Evolutionary conservation across 2,888 invertebrate species (phyloP), one percentile per base, ranked within the genome.

Genomic region (Orthonychiurus folsomi): DNA sequence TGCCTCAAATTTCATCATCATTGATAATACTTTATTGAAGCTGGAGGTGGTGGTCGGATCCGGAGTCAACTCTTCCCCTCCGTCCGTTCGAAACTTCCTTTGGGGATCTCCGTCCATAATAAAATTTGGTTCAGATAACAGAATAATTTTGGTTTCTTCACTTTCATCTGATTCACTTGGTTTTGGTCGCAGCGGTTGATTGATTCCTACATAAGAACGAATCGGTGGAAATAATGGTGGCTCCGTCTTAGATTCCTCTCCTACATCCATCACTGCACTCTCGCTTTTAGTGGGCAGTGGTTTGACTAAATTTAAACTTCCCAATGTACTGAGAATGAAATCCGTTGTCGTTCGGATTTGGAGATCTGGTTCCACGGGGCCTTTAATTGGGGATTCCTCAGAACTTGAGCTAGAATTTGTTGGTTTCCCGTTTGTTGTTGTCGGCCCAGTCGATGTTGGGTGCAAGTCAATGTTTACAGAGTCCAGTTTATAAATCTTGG

Each of bases 201-300:
- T 85, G 3, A 88, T 81, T 0, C 88, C 88, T 0, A 87, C 83
- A 76, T 89, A 89, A 1, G 89, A 89, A 74, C 88, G 86, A 0
- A 85, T 88, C 1, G 89, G 89, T 62, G 71, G 71, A 53, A 70
- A 70, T 9, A 70, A 59, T 1, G 70, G 69, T 2, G 37, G 37
- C 15, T 37, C 37, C 5, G 37, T 37, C 15, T 37, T 37, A 9
- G 37, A 5, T 9, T 37, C 37, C 37, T 59, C 47, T 26, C 65
- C 67, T 3, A 50, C 56, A 12, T 25, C 24, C 48, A 15, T 28
- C 25, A 2, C 27, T n/a, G 20, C 52, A 53, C 1, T 21, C n/a
- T 15, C 57, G 25, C 24, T 60, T 48, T 27, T 28, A 15, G 25
- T 64, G 62, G 3, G 64, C 59, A 66, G 59, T 28, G 69, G 28